These are phyloP conservation scores for Torymus tubicola DNA, from an alignment of 2,888 invertebrate species.

Conservation along the genomic window DNA sequence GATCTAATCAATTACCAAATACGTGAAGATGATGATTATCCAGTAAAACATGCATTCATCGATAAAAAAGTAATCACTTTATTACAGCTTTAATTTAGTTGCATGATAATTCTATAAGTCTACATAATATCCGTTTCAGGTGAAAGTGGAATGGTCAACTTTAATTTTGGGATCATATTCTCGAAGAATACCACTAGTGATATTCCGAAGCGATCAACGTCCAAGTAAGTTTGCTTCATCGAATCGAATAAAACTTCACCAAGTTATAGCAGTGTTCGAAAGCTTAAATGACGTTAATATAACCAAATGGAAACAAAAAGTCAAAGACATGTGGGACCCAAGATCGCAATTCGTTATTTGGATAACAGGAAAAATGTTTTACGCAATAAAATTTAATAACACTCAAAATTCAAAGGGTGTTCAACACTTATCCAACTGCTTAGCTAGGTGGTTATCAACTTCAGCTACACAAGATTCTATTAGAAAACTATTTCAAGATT, in stretches of 20 bases:
- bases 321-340: slow-evolving; percentile 6
- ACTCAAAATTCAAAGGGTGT: neutral
- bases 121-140: neutral
- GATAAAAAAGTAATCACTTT: slow-evolving; percentile 12
- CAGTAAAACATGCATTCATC: slow-evolving; percentile 11
- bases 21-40: neutral
- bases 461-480: neutral
- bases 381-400: neutral
- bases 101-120: neutral
- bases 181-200: slow-evolving; percentile 9
- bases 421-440: neutral
- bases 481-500: slow-evolving; percentile 6
- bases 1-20: slow-evolving; percentile 13
- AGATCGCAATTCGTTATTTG: slow-evolving; percentile 8
- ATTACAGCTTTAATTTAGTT: neutral
- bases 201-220: neutral
- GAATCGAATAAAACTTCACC: slow-evolving; percentile 9
- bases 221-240: slow-evolving; percentile 6
- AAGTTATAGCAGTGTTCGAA: slow-evolving; percentile 5
- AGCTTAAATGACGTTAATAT: slow-evolving; percentile 3
- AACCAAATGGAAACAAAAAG: neutral
- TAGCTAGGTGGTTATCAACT: neutral
- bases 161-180: slow-evolving; percentile 20
- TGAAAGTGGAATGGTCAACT: slow-evolving; percentile 14
- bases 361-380: slow-evolving; percentile 3